These are phyloP conservation scores for Mormyrus proboscirostris DNA, from an alignment of 2,797 vertebrate species.

Conservation along the genomic window DNA sequence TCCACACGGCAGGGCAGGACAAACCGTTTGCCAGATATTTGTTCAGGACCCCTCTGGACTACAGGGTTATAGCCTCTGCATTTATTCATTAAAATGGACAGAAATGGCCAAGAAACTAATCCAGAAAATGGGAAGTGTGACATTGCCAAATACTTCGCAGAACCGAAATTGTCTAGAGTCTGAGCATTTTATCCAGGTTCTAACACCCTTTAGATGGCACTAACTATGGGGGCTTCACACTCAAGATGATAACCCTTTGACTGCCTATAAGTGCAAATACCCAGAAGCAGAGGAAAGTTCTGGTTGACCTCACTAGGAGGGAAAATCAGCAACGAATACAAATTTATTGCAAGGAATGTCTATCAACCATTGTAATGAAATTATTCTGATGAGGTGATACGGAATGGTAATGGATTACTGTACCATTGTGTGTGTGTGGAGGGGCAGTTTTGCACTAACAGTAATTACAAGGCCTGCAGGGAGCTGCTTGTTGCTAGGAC, in stretches of 20 bases:
- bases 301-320: neutral
- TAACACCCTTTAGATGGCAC: neutral
- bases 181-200: neutral
- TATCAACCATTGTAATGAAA: constrained; percentile 16
- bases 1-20: neutral
- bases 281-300: neutral
- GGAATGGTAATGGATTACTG: constrained; percentile 19
- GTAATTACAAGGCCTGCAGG: constrained; percentile 18
- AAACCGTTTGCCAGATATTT: neutral
- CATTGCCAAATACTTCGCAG: neutral
- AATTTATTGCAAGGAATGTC: constrained; percentile 9
- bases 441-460: constrained; percentile 13
- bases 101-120: neutral
- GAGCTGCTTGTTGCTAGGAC: neutral
- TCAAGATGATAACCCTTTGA: neutral
- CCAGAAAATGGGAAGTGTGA: neutral
- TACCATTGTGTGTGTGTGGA: neutral
- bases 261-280: neutral
- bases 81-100: neutral
- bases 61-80: neutral
- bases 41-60: neutral
- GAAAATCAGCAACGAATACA: neutral
- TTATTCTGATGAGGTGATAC: constrained; percentile 19
- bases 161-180: neutral
- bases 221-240: neutral